Base-by-base conservation (phyloP, 1,140 invertebrate genomes). In the Drosophila leontia region DNA sequence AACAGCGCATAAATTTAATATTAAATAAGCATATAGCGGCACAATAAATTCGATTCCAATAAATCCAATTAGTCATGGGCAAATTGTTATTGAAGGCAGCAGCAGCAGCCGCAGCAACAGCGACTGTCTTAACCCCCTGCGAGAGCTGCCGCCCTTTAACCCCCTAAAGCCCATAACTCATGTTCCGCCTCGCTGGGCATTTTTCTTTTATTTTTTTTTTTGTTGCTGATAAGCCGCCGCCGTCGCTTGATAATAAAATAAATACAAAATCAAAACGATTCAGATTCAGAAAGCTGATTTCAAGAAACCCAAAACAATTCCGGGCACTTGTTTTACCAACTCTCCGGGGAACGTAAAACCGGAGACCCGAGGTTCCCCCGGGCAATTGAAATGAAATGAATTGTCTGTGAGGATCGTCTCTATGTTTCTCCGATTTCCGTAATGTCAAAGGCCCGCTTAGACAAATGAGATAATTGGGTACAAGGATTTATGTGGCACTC, bases 21-120 rank as follows among this genome's bases (percentile, higher is more conserved):
- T 85, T 84, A 90, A 88, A 88, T 88, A 88, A 83, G 87, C 82
- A 91, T 87, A 82, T 15, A 37, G 51, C 51, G 34, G 72, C 80
- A 79, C 82, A 86, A 78, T 91, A 91, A 91, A 91, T 91, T 91
- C 71, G 83, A 91, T 87, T 86, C 74, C 82, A 91, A 91, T 91
- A 86, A 87, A 91, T 91, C 87, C 87, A 91, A 91, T 91, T 91
- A 91, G 87, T 91, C 83, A 91, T 87, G 87, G 82, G 68, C 87
- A 91, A 91, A 91, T 91, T 91, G 85, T 91, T 91, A 91, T 88
- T 90, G 81, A 90, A 84, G 84, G 65, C 80, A 63, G 59, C 59
- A 34, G 15, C 29, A 19, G 26, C 26, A 63, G 15, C 29, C 13
- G 26, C 26, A 63, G 59, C 68, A 8, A 7, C 45, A 48, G 79